phyloP scores from a whole-genome alignment of 2,797 vertebrate species.

The Crypturellus tataupa region DNA sequence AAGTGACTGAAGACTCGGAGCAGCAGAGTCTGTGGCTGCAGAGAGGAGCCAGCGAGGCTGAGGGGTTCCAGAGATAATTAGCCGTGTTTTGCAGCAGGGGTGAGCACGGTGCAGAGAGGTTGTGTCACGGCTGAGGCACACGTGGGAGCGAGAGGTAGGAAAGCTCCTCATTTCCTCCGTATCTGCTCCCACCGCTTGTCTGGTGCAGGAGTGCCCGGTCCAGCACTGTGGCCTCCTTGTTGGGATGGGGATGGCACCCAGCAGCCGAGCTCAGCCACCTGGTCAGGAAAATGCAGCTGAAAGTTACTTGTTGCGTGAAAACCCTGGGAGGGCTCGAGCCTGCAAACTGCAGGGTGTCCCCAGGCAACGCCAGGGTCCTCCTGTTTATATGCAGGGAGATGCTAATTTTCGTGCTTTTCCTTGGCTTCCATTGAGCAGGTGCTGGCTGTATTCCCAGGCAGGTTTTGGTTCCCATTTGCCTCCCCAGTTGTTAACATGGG shows the following conservation, averaged over 20 bases:
- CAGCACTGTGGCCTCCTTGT: background rate
- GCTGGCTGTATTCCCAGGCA: background rate
- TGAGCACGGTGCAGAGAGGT: background rate
- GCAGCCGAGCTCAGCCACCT: background rate
- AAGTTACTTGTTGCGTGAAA: background rate
- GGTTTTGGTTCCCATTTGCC: background rate
- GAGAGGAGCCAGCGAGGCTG: background rate
- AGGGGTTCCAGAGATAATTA: background rate
- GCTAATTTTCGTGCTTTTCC: background rate
- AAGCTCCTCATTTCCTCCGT: background rate
- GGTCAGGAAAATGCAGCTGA: background rate
- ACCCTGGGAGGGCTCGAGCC: background rate
- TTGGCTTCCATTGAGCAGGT: background rate
- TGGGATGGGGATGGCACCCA: background rate
- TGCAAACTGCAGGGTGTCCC: background rate
- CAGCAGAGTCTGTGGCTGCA: background rate
- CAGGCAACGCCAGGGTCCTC: background rate
- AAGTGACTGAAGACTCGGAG: background rate
- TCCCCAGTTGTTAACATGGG: background rate
- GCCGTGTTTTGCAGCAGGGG: background rate
- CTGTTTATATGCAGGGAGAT: background rate
- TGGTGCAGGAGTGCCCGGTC: background rate
- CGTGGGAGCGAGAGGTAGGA: rapidly evolving
- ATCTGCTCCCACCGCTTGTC: background rate
- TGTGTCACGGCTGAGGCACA: rapidly evolving